Conservation (phyloP, 2,888 invertebrate genomes). For the Xanthorhoe spadicearia region DNA sequence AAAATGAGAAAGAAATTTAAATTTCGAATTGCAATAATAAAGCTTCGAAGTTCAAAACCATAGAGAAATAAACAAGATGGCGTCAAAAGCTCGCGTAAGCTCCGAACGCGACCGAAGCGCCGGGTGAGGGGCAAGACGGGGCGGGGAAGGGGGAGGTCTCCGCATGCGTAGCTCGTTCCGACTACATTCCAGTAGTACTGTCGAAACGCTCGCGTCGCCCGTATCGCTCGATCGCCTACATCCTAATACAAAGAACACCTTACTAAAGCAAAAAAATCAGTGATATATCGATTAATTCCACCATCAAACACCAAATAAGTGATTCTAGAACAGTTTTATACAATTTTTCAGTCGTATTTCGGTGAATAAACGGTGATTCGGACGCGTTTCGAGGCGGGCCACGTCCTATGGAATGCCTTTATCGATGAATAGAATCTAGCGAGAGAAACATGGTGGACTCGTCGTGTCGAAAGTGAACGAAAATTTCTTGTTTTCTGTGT, state of each 20-base stretch:
- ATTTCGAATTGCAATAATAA: not conserved
- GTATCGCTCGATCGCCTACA: conserved; percentile 58
- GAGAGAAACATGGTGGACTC: conserved; percentile 81
- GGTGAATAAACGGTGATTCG: conserved; percentile 54
- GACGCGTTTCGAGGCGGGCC: conserved; percentile 69
- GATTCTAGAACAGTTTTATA: conserved; percentile 14
- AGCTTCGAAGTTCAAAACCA: conserved; percentile 8
- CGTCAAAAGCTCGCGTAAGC: conserved; percentile 60
- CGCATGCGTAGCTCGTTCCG: conserved; percentile 78
- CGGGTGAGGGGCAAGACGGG: conserved; percentile 40
- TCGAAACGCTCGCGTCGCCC: conserved; percentile 69
- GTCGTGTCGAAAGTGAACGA: conserved; percentile 71
- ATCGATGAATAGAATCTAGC: conserved; percentile 83
- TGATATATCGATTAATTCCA: conserved; percentile 85
- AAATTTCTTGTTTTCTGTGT: conserved; percentile 73
- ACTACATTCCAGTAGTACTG: conserved; percentile 81
- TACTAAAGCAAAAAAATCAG: conserved; percentile 82
- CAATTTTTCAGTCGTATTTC: conserved; percentile 43
- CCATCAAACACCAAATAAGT: conserved; percentile 61
- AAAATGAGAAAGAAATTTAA: not conserved
- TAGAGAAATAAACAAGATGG: conserved; percentile 46
- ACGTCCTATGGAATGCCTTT: conserved; percentile 83
- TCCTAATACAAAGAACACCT: conserved; percentile 82
- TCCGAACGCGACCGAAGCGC: conserved; percentile 69
- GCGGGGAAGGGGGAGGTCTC: conserved; percentile 41